These are phyloP conservation scores for Struthidea cinerea DNA, from an alignment of 2,113 vertebrate genomes.

Conservation along the genomic window DNA sequence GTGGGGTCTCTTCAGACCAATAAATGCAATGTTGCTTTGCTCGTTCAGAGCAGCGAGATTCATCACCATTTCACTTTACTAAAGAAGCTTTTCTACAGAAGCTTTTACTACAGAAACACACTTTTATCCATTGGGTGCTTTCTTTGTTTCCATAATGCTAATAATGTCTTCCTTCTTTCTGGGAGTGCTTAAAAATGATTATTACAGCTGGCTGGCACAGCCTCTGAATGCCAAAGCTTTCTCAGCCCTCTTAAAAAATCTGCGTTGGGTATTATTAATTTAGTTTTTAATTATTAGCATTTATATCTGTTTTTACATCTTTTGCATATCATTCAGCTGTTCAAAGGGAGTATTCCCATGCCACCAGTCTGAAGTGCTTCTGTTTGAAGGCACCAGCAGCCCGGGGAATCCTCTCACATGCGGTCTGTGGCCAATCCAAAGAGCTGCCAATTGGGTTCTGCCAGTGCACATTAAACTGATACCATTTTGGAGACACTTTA, in stretches of 20 bases:
- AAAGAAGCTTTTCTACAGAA: not conserved
- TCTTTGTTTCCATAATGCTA: conserved; percentile 30
- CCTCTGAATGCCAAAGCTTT: conserved; percentile 41
- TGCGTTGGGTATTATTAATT: conserved; percentile 66
- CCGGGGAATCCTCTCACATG: not conserved
- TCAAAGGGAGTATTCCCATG: conserved; percentile 69
- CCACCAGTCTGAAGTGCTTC: conserved; percentile 50
- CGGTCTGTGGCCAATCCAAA: conserved; percentile 38
- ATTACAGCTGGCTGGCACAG: conserved; percentile 38
- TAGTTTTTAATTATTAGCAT: conserved; percentile 74
- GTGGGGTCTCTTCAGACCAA: not conserved
- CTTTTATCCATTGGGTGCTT: not conserved
- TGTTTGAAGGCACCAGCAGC: conserved; percentile 45
- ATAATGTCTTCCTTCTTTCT: conserved; percentile 20
- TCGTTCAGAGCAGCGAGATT: not conserved
- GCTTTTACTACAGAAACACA: not conserved
- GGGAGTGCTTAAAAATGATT: not conserved
- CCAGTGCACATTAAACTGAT: conserved; percentile 22
- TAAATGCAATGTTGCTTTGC: conserved; percentile 6
- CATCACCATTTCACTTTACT: conserved; percentile 22
- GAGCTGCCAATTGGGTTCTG: conserved; percentile 32
- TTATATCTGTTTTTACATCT: conserved; percentile 65
- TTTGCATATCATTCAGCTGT: conserved; percentile 65
- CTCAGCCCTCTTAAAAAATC: conserved; percentile 56
- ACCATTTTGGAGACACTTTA: conserved; percentile 42